Conservation (phyloP, 2,797 vertebrate species). For the Limnodromus scolopaceus region DNA sequence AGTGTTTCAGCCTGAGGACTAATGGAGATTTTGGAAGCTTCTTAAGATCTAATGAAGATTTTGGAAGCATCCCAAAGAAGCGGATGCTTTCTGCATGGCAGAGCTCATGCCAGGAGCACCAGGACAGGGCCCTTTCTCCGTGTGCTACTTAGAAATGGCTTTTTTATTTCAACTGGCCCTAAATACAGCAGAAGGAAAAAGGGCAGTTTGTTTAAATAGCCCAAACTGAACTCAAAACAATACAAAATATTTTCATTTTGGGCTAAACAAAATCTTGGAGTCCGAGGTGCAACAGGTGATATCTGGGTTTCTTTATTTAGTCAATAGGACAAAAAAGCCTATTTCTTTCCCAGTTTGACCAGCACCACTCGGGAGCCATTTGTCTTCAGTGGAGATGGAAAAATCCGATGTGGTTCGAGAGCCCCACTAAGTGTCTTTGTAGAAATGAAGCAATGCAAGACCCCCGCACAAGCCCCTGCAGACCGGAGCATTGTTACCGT, state of each 20-base stretch:
- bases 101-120: not conserved
- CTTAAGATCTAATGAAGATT: not conserved
- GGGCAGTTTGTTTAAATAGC: not conserved
- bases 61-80: not conserved
- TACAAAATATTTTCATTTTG: not conserved
- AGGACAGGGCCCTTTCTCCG: not conserved
- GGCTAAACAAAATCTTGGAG: not conserved
- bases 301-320: not conserved
- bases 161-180: not conserved
- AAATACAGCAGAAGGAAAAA: not conserved
- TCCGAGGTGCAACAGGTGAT: not conserved
- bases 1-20: not conserved
- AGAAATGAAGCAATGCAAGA: not conserved
- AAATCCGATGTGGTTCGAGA: fast-evolving
- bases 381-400: not conserved
- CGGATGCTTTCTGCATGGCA: not conserved
- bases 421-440: fast-evolving
- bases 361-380: fast-evolving
- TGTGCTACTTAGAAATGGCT: not conserved
- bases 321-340: not conserved
- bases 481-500: fast-evolving
- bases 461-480: fast-evolving
- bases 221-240: not conserved
- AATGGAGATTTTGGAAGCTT: not conserved
- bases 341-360: not conserved